A percentile compares a stretch with the other conserved stretches of the same genome.
These are phyloP conservation scores for Lamellibrachia columna DNA, from an alignment of 2,888 invertebrate genomes.

Conservation along the genomic window DNA sequence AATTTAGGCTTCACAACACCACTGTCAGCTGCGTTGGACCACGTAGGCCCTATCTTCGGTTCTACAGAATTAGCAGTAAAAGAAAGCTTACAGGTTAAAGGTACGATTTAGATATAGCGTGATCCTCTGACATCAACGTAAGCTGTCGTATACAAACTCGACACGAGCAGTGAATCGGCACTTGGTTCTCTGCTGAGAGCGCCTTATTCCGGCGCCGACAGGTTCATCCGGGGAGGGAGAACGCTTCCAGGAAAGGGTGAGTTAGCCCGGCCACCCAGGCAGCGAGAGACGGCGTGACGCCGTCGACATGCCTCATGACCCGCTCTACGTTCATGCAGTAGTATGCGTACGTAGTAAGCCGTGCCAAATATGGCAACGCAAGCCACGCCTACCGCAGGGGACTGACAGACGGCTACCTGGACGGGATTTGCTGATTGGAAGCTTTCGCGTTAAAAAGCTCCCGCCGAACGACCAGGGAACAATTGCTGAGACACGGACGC, in stretches of 20 bases:
- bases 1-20: neutral
- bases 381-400: neutral
- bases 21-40: neutral
- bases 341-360: slow-evolving; percentile 16
- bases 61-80: neutral
- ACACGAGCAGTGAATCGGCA: neutral
- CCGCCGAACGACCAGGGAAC: neutral
- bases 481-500: neutral
- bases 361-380: neutral
- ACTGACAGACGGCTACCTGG: neutral
- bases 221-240: neutral
- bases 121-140: neutral
- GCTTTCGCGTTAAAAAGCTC: slow-evolving; percentile 4
- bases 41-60: neutral
- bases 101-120: neutral
- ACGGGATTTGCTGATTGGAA: neutral
- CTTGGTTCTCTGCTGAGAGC: neutral
- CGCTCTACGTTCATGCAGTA: neutral
- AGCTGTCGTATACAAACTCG: neutral
- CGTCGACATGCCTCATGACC: neutral
- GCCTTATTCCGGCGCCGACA: neutral
- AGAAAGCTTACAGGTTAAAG: neutral
- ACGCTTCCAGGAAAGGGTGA: neutral
- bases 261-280: neutral
- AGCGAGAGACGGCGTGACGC: neutral